Base-by-base conservation (phyloP, 2,888 invertebrate genomes). In the Glaucopsyche alexis region DNA sequence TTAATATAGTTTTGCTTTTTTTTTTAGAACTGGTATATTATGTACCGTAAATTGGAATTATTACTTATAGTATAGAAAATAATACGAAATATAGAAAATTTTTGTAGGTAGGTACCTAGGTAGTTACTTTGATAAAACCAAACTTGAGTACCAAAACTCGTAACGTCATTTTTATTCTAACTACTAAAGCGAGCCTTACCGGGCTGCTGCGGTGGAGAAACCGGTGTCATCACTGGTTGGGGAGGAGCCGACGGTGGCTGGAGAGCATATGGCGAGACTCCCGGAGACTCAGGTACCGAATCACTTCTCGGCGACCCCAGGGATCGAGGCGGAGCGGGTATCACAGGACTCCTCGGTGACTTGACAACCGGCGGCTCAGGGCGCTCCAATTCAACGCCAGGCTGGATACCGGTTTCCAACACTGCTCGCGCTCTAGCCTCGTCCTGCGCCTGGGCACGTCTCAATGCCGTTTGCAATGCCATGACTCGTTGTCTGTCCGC, bases 401-500 rank as follows among this genome's bases (percentile, higher is more conserved):
- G 83, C 55, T 89, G 93, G 76, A 90, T 79, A n/a, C 93, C 93
- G 50, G 88, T 80, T 38, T 91, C 89, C 71, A 83, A 76, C 2
- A 52, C 47, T 1, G 93, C 87, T 2, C 94, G 85, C 77, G 94
- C 93, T 7, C 94, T 87, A 71, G 95, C 95, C 85, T 97, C 97
- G 83, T 97, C 97, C 90, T 97, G 97, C 72, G 96, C 96, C 86
- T 97, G 96, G 66, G 97, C 97, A 71, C 98, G 94, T 71, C 97
- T 88, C 78, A 96, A 85, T 0, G 98, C 97, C 42, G 97, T 98
- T 91, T 98, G 97, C 83, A 94, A 91, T 75, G 98, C 98, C 98
- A 98, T 98, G 74, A 98, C 96, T 19, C 96, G 93, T 89, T 98
- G 98, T 69, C 98, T 91, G 83, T 98, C 97, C 0, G 96, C 96